A percentile compares a stretch with the other conserved stretches of the same genome.
phyloP scores from a whole-genome alignment of 1,140 invertebrate species.

The Euborellia annulipes region DNA sequence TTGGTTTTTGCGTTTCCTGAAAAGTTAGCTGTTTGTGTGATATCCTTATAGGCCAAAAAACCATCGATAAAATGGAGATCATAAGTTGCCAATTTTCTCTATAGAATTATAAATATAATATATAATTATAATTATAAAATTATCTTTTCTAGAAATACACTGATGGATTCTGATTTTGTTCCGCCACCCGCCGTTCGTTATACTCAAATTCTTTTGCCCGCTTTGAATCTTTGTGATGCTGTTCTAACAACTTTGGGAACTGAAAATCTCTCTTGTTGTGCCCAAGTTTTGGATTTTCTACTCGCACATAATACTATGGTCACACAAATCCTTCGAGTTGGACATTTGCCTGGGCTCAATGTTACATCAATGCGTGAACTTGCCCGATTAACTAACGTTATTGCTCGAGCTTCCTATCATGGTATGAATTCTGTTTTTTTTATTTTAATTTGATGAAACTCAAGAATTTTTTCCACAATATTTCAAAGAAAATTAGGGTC shows the following conservation, averaged over 20 bases:
- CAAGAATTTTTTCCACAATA: too few species aligned
- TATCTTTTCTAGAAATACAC: background rate
- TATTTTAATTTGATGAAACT: too few species aligned
- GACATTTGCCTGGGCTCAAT: constrained; percentile 12
- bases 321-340: constrained; percentile 53
- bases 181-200: constrained; percentile 49
- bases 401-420: constrained; percentile 54
- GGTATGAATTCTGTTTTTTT: too few species aligned
- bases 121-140: too few species aligned
- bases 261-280: constrained; percentile 60
- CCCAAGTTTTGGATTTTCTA: constrained; percentile 58
- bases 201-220: constrained; percentile 63
- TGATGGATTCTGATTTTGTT: constrained; percentile 28
- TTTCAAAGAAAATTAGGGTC: too few species aligned
- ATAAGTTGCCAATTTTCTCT: too few species aligned
- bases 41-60: too few species aligned
- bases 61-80: too few species aligned
- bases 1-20: too few species aligned
- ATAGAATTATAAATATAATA: too few species aligned
- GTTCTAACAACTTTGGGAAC: constrained; percentile 65
- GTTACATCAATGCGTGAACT: constrained; percentile 31
- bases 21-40: too few species aligned
- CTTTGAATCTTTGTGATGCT: constrained; percentile 61
- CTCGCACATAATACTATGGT: constrained; percentile 66
- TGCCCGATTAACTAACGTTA: constrained; percentile 56